Base-by-base conservation (phyloP, 1,140 invertebrate species). In the Calephelis virginiensis region DNA sequence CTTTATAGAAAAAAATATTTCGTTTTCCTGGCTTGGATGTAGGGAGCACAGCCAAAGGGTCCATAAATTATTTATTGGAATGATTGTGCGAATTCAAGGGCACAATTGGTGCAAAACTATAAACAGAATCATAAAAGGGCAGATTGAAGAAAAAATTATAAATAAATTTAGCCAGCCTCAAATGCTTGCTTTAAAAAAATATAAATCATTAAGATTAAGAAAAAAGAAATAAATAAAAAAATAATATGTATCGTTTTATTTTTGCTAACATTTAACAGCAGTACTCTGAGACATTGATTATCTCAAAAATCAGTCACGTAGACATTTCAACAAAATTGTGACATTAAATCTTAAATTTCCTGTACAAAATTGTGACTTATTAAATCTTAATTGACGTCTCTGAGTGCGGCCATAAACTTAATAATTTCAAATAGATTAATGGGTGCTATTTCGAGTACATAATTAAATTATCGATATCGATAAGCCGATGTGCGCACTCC, bases 51-150 rank as follows among this genome's bases (percentile, higher is more conserved):
- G 17, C 17, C 17, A 17, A 17, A 17, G 17, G 17, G 1, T 17
- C 17, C 17, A 17, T 17, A 53, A 53, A 28, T 17, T 53, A 10
- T 53, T 53, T 10, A 53, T 53, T 5, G 13, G 8, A 5, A 53
- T 53, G 50, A 4, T 7, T 10, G 5, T 53, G 11, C 50, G 50
- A 6, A 13, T 53, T 10, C 50, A 53, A 53, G 50, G 50, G 3
- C 50, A 53, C 9, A 53, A 53, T 17, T 53, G 50, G 50, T 53
- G 50, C 11, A 53, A 53, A 17, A 53, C 28, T 10, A 53, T 17
- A 17, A 53, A 53, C 7, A 28, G 50, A 28, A 53, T 53, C 10
- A 1, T 53, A 5, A 53, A 28, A 53, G 50, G 50, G 8, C 50
- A 28, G 28, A 28, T 53, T 3, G 50, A 53, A 10, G 50, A 53